Evolutionary conservation across 2,797 vertebrate species (phyloP), one percentile per base, ranked within the genome.

Genomic region (Ataeniobius toweri): DNA sequence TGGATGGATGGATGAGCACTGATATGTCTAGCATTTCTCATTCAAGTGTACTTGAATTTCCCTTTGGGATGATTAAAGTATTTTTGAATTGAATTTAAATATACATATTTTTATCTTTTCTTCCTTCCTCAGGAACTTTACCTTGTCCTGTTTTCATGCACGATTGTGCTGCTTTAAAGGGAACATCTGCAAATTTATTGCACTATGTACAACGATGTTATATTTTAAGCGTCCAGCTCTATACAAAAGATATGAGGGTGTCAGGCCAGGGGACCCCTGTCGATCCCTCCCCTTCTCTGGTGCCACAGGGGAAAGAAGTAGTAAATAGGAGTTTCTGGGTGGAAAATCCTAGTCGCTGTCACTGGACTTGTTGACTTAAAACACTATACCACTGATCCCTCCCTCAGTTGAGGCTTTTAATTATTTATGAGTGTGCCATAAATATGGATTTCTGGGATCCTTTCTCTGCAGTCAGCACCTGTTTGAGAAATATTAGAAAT

Each of bases 301-400:
- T n/a, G 65, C 20, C 5, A 44, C 70, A 51, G 8, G 77, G 39
- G 39, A 39, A 12, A 24, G 63, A 76, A 48, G 44, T 18, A 31
- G 41, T 63, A 71, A 88, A 81, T 81, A 85, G 75, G 74, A 82
- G 81, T 85, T 86, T 83, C 88, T 86, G 81, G 86, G 87, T 85
- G 85, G 76, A 88, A 91, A 90, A 90, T 81, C 46, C 82, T 84
- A 86, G 83, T 88, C 77, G 77, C 75, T 89, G 88, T 89, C 89
- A 89, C 83, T 84, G 77, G 78, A 83, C 71, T 83, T 85, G 81
- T 88, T 79, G 69, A 77, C 73, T 74, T 59, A 78, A 76, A 86
- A 46, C 67, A 70, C 75, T 74, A 67, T 83, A 81, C 83, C 83
- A 87, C 86, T 51, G 80, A 88, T 83, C 78, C 55, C 5, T 76